Evolutionary conservation across 2,797 vertebrate genomes (phyloP).

Genomic region (Tokudaia muenninki): DNA sequence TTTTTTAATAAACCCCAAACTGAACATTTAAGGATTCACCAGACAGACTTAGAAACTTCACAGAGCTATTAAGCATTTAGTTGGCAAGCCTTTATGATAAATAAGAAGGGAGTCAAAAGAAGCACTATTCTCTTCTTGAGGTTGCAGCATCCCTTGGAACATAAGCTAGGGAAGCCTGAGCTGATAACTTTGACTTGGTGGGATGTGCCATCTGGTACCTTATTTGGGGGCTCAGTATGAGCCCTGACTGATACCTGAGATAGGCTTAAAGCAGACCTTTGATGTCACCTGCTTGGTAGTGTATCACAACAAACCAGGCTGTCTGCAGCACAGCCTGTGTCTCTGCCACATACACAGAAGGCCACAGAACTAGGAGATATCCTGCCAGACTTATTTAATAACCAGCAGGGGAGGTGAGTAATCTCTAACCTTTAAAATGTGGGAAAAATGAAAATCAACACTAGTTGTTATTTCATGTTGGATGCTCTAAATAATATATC

Average conservation of each 20-base stretch:
- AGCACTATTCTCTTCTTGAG: slow-evolving; percentile 32
- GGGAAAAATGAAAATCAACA: slow-evolving; percentile 62
- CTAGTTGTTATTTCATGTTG: slow-evolving; percentile 69
- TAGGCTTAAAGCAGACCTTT: slow-evolving; percentile 75
- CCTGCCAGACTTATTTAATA: slow-evolving; percentile 82
- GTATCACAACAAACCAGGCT: slow-evolving; percentile 76
- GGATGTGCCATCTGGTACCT: slow-evolving; percentile 72
- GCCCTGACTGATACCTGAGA: slow-evolving; percentile 70
- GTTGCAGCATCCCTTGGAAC: background rate
- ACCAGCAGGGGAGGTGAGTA: slow-evolving; percentile 83
- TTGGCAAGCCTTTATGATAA: background rate
- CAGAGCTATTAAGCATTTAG: slow-evolving; percentile 27
- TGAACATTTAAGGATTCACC: slow-evolving; percentile 45
- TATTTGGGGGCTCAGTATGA: slow-evolving; percentile 78
- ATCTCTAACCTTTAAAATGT: slow-evolving; percentile 81
- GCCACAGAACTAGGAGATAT: slow-evolving; percentile 76
- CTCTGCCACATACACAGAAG: slow-evolving; percentile 67
- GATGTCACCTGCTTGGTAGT: slow-evolving; percentile 76
- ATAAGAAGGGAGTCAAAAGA: slow-evolving; percentile 38
- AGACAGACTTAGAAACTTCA: background rate
- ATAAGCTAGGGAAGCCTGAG: slow-evolving; percentile 52
- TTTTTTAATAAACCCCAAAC: slow-evolving; percentile 24
- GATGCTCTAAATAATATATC: slow-evolving; percentile 68
- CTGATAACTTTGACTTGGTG: slow-evolving; percentile 67
- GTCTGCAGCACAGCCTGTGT: slow-evolving; percentile 69